These are phyloP conservation scores for Lagria hirta DNA, from an alignment of 2,888 invertebrate species.

Conservation along the genomic window DNA sequence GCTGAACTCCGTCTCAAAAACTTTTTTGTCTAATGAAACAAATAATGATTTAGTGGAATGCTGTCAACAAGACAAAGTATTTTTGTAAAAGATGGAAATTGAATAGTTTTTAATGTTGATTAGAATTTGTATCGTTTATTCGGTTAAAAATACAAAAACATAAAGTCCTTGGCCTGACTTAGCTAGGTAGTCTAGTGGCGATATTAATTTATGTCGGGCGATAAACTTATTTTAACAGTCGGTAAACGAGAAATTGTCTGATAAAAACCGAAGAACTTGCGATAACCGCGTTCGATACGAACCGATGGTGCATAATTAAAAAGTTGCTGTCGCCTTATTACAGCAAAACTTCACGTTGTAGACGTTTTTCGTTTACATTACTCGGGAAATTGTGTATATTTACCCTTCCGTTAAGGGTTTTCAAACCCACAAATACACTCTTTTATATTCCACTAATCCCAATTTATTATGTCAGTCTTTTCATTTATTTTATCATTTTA, in stretches of 20 bases:
- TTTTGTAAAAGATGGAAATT: conserved; percentile 16
- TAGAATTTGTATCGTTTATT: conserved; percentile 5
- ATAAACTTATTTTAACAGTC: conserved; percentile 23
- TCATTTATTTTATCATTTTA: conserved; percentile 23
- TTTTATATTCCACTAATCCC: conserved; percentile 28
- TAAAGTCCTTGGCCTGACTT: conserved; percentile 8
- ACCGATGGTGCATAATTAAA: conserved; percentile 27
- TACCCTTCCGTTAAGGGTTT: conserved; percentile 24
- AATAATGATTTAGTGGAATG: no score
- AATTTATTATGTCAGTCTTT: conserved; percentile 24
- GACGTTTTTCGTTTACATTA: conserved; percentile 27
- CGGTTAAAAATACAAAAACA: no score
- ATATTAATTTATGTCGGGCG: conserved; percentile 22
- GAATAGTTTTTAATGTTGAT: conserved; percentile 14
- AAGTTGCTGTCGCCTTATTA: conserved; percentile 23
- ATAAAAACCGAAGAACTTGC: conserved; percentile 23
- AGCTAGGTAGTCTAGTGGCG: conserved; percentile 16
- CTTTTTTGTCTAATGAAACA: no score
- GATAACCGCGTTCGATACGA: conserved; percentile 27
- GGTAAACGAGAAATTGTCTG: conserved; percentile 22
- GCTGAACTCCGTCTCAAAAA: no score
- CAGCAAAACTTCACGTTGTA: conserved; percentile 22
- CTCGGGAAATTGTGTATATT: conserved; percentile 29
- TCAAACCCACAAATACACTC: conserved; percentile 24
- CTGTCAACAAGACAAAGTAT: no score